Evolutionary conservation across 2,888 invertebrate species (phyloP), one percentile per base, ranked within the genome.

Genomic region (Oegoconia quadripuncta): DNA sequence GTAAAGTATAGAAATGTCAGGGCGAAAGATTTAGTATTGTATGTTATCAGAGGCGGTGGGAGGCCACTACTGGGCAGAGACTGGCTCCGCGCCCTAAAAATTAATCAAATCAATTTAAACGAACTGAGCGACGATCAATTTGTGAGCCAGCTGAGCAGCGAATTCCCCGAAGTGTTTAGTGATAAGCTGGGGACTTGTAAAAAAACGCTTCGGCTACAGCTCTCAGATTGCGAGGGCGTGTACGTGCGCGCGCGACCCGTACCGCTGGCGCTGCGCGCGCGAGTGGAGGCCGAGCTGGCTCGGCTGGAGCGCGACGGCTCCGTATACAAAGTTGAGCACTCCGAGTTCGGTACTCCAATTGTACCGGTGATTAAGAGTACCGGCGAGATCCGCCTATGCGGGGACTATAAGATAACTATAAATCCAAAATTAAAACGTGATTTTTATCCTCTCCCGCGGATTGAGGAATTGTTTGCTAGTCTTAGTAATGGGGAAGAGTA

Each of bases 391-490:
- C 33, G 52, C 9, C 41, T 51, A 11, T 50, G 50, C 13, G 50
- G 47, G 2, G 47, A 47, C 28, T 52, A 49, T 34, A 54, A 54
- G 26, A 33, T 49, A 6, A 55, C 52, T 2, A 42, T 50, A 1
- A 52, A 52, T 29, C 45, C 46, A 3, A 49, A 48, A 39, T 31
- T 55, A 20, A 41, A 28, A 14, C 42, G 46, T 0, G 49, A 51
- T 9, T 31, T n/a, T 11, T 48, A 53, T 32, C 50, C 48, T 6
- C 29, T 52, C 14, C 50, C 49, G 9, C 42, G 46, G 3, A 52
- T 54, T 6, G 51, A 56, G 17, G 55, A 55, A 25, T 28, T 56
- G 15, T 59, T 48, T 29, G 51, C 56, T 0, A 39, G 39, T 3
- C 27, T 59, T 2, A 55, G 52, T 42, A 48, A 47, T 0, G 55